Evolutionary conservation across 2,888 invertebrate species (phyloP), one percentile per base, ranked within the genome.

Genomic region (Drosophila meridiana): DNA sequence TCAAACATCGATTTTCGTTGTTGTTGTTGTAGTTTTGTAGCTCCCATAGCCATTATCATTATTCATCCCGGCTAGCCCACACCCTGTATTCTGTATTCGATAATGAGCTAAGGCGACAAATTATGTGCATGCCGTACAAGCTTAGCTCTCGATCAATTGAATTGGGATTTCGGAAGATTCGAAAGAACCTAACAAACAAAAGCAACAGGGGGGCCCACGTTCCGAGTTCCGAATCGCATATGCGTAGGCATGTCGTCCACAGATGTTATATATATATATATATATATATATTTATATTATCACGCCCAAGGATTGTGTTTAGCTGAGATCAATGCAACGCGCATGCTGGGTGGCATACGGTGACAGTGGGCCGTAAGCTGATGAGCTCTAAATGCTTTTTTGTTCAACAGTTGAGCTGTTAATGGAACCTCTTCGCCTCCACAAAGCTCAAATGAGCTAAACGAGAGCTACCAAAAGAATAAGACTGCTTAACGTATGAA

Each of bases 91-190:
- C 42, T 43, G 42, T 60, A 38, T 72, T 64, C 36, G 48, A 47
- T 57, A 58, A 64, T 57, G 50, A 58, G 68, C 65, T 69, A 73
- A 89, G 60, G 43, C 88, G 62, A 76, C 75, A 89, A 89, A 76
- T 85, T 89, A 85, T 85, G 85, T 75, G 89, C 80, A 82, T 89
- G 80, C 89, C 85, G 38, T 73, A 68, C 26, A 40, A 56, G 83
- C 71, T 88, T 88, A 83, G 67, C 76, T 65, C 60, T 50, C 34
- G 34, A 69, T 82, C 81, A 80, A 73, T 77, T 63, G 63, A 69
- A 71, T 9, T 71, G 61, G 63, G 30, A 50, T 38, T 28, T 32
- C 26, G 53, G 26, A 20, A 45, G 57, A 47, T 7, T 43, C 69
- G 42, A 69, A 61, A 72, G 47, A 61, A 57, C 45, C 40, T 50